phyloP scores from a whole-genome alignment of 2,797 vertebrate species.

The Sebastes iracundus region DNA sequence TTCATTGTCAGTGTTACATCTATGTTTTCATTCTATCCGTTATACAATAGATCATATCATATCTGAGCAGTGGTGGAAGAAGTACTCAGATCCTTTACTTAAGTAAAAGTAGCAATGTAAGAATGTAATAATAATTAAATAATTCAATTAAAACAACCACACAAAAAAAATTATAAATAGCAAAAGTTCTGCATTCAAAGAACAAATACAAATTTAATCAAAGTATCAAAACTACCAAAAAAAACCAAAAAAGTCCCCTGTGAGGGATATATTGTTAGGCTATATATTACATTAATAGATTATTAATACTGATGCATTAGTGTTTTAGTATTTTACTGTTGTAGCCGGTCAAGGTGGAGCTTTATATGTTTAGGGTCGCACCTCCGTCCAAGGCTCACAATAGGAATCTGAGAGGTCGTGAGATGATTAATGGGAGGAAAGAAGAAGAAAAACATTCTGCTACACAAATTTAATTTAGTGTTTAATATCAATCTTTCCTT shows the following conservation, averaged over 20 bases:
- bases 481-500: neutral
- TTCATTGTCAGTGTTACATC: conserved; percentile 29
- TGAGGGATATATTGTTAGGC: too few species aligned
- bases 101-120: neutral
- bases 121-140: neutral
- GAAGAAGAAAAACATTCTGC: neutral
- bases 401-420: too few species aligned
- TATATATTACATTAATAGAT: neutral
- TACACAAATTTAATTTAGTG: neutral
- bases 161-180: too few species aligned
- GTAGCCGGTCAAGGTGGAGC: neutral
- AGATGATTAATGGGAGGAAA: too few species aligned
- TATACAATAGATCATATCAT: neutral
- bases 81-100: neutral
- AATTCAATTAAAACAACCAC: too few species aligned
- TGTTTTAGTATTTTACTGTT: neutral
- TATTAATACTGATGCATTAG: neutral
- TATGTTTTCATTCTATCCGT: neutral
- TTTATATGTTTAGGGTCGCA: too few species aligned
- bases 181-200: neutral
- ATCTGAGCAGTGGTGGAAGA: neutral
- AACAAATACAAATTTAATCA: neutral
- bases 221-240: neutral
- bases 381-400: too few species aligned
- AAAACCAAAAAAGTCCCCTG: too few species aligned